phyloP scores from a whole-genome alignment of 2,797 vertebrate genomes.

The Macropodus opercularis region DNA sequence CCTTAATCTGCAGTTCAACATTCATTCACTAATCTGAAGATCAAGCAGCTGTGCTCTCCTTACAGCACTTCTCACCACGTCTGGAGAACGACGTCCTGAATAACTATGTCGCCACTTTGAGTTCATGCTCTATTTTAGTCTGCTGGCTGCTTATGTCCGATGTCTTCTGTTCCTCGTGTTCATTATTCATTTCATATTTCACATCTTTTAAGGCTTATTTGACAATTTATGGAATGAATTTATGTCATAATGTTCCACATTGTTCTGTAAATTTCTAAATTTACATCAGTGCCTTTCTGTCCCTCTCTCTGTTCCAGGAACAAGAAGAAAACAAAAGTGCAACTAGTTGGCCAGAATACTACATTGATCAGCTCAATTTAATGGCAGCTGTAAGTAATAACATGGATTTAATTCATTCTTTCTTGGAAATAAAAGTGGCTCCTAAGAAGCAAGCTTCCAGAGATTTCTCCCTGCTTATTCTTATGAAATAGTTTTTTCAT shows the following conservation, averaged over 20 bases:
- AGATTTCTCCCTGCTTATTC: background rate
- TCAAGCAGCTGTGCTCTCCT: conserved; percentile 61
- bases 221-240: conserved; percentile 23
- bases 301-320: conserved; percentile 83
- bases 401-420: conserved; percentile 2
- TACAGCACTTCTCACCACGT: conserved; percentile 43
- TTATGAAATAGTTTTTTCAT: background rate
- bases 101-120: conserved; percentile 73
- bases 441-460: background rate
- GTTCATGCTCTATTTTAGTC: conserved; percentile 49
- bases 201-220: conserved; percentile 17
- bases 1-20: conserved; percentile 64
- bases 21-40: conserved; percentile 68
- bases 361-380: conserved; percentile 97
- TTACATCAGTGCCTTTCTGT: background rate
- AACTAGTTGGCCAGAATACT: conserved; percentile 98
- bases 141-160: conserved; percentile 36
- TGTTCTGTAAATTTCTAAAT: too few species aligned
- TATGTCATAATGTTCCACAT: too few species aligned
- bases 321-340: conserved; percentile 99
- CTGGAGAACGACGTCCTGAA: conserved; percentile 44
- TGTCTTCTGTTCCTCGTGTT: conserved; percentile 38
- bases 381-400: conserved; percentile 96
- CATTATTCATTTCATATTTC: conserved; percentile 35
- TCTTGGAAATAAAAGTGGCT: background rate